A percentile compares a stretch with the other conserved stretches of the same genome.
Evolutionary conservation across 64 coral and sea anemone species (phyloP).

Genomic region (Hydrozoanthus tunicans): DNA sequence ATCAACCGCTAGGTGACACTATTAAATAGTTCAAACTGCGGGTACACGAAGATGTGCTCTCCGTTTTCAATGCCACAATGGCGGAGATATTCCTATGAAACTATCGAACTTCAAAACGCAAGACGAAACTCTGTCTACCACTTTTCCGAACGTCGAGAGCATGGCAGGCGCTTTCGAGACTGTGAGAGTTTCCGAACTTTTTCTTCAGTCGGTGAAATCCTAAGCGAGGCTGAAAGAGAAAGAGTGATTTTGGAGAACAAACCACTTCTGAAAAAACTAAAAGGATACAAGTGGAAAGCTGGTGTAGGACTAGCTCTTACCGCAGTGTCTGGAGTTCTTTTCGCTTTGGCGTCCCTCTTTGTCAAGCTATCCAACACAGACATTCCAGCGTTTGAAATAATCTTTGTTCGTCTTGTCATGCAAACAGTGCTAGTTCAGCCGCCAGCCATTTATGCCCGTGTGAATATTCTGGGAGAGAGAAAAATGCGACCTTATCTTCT

Average conservation of each 20-base stretch:
- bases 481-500: conserved; percentile 67
- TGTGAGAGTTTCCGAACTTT: conserved; percentile 83
- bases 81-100: conserved; percentile 62
- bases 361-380: conserved; percentile 86
- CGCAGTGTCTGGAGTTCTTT: conserved; percentile 69
- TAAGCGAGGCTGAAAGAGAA: conserved; percentile 59
- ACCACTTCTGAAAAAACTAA: background rate
- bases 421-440: conserved; percentile 75
- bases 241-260: background rate
- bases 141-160: conserved; percentile 37
- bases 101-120: background rate
- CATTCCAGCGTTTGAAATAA: conserved; percentile 85
- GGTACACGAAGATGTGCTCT: conserved; percentile 49
- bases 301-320: conserved; percentile 63
- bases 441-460: conserved; percentile 63
- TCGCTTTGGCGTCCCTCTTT: conserved; percentile 81
- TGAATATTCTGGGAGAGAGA: conserved; percentile 71
- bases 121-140: background rate
- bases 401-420: conserved; percentile 78
- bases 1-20: background rate
- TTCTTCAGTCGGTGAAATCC: conserved; percentile 60
- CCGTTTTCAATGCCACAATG: conserved; percentile 63
- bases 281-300: conserved; percentile 36
- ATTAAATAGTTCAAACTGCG: background rate
- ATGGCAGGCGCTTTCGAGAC: conserved; percentile 47